Percentiles rank a stretch among this genome's conserved stretches.
Evolutionary conservation across 2,888 invertebrate genomes (phyloP).

Genomic region (Diarsia dahlii): DNA sequence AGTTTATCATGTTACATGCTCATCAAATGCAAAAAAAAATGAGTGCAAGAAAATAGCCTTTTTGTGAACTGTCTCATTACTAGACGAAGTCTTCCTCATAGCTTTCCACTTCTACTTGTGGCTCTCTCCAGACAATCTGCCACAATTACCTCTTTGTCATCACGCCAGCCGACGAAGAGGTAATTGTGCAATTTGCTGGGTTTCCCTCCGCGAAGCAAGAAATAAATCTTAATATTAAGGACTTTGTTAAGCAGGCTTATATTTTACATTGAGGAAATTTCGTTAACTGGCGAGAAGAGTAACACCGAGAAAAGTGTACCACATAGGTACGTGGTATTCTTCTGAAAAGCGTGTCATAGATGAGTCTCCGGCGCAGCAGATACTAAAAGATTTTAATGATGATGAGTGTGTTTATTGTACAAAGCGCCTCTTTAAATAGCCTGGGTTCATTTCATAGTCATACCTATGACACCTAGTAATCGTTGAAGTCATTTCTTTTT

Average conservation of each 20-base stretch:
- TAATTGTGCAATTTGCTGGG: not conserved
- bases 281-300: no score
- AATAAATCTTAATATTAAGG: not conserved
- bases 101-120: not conserved
- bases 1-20: not conserved
- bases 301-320: not conserved
- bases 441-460: constrained; percentile 20
- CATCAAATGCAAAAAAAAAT: not conserved
- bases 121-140: not conserved
- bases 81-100: not conserved
- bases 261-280: no score
- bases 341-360: constrained; percentile 23
- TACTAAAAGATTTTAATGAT: constrained; percentile 39
- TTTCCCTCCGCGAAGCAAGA: not conserved
- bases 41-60: not conserved
- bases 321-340: constrained; percentile 19
- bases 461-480: constrained; percentile 51
- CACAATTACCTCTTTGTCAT: not conserved
- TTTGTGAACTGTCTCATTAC: not conserved
- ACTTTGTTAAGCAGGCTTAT: not conserved
- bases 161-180: no score
- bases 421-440: constrained; percentile 28
- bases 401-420: constrained; percentile 32
- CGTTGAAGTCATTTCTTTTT: constrained; percentile 63
- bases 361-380: constrained; percentile 17